A percentile compares a stretch with the other conserved stretches of the same genome.
Evolutionary conservation across 2,113 vertebrate genomes (phyloP).

Genomic region (Centropus bengalensis): DNA sequence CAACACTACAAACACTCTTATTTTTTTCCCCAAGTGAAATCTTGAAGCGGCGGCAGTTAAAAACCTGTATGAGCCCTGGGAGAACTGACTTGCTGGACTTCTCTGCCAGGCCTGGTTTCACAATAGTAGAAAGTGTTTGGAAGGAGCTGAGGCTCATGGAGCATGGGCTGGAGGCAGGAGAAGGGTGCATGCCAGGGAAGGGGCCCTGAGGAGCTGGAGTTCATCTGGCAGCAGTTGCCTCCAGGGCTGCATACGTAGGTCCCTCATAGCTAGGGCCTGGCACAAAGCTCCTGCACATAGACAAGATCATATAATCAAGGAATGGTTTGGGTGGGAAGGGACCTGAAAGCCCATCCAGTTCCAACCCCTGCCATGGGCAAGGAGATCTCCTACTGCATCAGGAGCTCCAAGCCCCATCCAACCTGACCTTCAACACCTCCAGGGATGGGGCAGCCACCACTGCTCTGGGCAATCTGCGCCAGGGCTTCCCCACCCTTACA

Average conservation of each 20-base stretch:
- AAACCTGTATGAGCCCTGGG: neutral
- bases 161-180: neutral
- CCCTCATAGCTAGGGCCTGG: neutral
- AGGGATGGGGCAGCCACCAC: too few relatives aligned
- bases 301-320: neutral
- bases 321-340: too few relatives aligned
- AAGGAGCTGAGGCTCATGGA: accelerated
- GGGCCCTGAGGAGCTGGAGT: neutral
- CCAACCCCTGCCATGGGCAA: too few relatives aligned
- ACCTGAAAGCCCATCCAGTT: too few relatives aligned
- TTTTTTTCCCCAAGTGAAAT: neutral
- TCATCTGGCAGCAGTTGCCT: neutral
- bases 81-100: neutral
- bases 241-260: neutral
- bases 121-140: neutral
- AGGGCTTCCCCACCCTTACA: too few relatives aligned
- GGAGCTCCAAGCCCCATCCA: too few relatives aligned
- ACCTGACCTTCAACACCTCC: too few relatives aligned
- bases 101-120: neutral
- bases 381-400: too few relatives aligned
- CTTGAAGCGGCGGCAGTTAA: neutral
- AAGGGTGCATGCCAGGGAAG: neutral
- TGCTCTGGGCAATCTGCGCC: too few relatives aligned
- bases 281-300: neutral
- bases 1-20: neutral